Percentiles rank a stretch among this genome's conserved stretches.
phyloP scores from a whole-genome alignment of 1,140 invertebrate genomes.

The Coelopa frigida region DNA sequence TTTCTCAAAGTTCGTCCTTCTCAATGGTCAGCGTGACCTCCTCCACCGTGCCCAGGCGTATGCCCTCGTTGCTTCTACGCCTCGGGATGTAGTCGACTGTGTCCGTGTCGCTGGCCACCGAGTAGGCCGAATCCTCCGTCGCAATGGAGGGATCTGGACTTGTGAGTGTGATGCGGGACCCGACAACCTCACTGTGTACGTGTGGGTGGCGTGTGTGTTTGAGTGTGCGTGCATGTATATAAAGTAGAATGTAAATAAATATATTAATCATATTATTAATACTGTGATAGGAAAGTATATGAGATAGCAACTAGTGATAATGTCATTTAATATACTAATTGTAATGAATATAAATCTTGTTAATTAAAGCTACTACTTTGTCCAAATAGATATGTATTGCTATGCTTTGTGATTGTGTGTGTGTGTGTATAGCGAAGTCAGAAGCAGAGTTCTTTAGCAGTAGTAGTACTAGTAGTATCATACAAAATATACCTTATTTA shows the following conservation, averaged over 20 bases:
- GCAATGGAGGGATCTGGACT: conserved; percentile 44
- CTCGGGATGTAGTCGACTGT: conserved; percentile 43
- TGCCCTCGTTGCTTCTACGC: conserved; percentile 21
- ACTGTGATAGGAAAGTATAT: no score
- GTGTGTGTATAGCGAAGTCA: background rate
- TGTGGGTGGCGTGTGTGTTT: background rate
- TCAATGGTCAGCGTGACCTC: conserved; percentile 25
- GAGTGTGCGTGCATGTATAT: background rate
- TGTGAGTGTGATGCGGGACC: conserved; percentile 45
- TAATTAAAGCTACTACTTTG: no score
- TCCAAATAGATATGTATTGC: no score
- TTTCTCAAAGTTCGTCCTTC: conserved; percentile 32
- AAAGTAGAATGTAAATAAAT: no score
- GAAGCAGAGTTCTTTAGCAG: background rate
- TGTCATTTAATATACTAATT: no score
- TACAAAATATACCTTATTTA: conserved; percentile 36
- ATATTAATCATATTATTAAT: no score
- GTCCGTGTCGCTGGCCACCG: conserved; percentile 38
- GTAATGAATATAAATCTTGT: no score
- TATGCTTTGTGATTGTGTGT: background rate
- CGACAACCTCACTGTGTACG: conserved; percentile 16
- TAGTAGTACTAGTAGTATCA: background rate
- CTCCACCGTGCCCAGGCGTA: conserved; percentile 37
- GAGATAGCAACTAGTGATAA: no score
- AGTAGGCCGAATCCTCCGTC: conserved; percentile 25